These are phyloP conservation scores for Cosmia trapezina DNA, from an alignment of 2,888 invertebrate genomes.

Conservation along the genomic window DNA sequence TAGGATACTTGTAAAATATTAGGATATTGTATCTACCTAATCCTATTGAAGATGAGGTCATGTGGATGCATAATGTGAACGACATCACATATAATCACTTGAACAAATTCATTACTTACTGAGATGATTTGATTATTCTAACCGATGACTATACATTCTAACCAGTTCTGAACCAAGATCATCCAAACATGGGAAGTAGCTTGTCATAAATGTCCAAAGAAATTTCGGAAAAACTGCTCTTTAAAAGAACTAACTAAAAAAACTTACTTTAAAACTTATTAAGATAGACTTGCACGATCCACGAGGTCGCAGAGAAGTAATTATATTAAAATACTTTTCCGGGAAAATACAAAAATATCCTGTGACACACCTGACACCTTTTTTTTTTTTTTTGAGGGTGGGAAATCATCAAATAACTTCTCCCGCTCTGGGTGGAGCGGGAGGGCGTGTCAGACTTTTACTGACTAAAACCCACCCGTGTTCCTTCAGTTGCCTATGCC, in stretches of 20 bases:
- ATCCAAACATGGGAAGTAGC: neutral
- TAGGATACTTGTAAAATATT: neutral
- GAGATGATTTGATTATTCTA: neutral
- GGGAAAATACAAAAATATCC: constrained; percentile 6
- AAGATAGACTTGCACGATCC: neutral
- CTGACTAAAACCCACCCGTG: too few species aligned
- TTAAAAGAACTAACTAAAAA: neutral
- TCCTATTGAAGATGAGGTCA: neutral
- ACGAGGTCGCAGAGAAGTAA: neutral
- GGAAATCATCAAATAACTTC: too few species aligned
- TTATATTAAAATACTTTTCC: constrained; percentile 13
- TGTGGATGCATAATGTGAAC: neutral
- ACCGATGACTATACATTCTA: neutral
- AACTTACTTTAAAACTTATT: neutral
- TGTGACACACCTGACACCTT: neutral
- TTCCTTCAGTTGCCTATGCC: too few species aligned
- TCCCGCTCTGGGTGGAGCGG: too few species aligned
- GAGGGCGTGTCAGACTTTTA: too few species aligned
- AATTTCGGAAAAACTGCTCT: neutral
- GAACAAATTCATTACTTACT: neutral
- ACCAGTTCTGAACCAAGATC: neutral
- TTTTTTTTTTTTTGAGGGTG: too few species aligned
- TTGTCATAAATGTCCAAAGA: neutral
- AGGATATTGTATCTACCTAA: too few species aligned
- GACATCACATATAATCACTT: neutral